Conservation (phyloP, 2,797 vertebrate species). For the Babyrousa celebensis region DNA sequence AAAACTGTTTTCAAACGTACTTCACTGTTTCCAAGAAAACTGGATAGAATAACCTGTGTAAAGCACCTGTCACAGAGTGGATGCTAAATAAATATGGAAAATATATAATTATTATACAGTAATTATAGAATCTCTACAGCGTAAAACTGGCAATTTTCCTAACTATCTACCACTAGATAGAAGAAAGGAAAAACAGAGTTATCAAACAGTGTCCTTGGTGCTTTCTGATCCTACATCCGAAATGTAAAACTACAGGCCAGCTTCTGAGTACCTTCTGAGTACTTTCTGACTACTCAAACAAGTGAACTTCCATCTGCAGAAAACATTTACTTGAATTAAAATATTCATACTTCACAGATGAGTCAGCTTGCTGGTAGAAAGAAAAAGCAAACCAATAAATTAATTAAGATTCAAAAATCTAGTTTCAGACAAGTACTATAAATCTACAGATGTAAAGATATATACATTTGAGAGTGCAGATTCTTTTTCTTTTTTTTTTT, state of each 20-base stretch:
- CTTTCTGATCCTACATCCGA: background rate
- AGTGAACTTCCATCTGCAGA: background rate
- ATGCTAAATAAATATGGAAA: conserved; percentile 46
- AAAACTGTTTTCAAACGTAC: conserved; percentile 40
- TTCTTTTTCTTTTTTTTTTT: background rate
- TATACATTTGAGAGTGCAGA: background rate
- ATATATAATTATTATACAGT: background rate
- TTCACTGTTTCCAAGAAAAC: background rate
- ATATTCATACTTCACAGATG: conserved; percentile 56
- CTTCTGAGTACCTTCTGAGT: background rate
- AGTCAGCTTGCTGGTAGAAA: conserved; percentile 72
- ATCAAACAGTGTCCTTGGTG: background rate
- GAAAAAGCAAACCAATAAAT: conserved; percentile 54
- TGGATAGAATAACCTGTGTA: conserved; percentile 19
- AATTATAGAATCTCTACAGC: background rate
- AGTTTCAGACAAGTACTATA: conserved; percentile 37
- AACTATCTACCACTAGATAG: background rate
- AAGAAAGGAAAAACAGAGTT: conserved; percentile 31
- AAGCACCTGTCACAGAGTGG: background rate
- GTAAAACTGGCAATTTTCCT: background rate
- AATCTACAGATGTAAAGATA: background rate
- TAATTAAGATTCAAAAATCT: conserved; percentile 68
- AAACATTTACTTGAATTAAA: conserved; percentile 73
- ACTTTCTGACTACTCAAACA: background rate
- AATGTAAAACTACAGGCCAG: background rate